These are phyloP conservation scores for Hemicrepidius hirtus DNA, from an alignment of 2,888 invertebrate species.

Conservation along the genomic window DNA sequence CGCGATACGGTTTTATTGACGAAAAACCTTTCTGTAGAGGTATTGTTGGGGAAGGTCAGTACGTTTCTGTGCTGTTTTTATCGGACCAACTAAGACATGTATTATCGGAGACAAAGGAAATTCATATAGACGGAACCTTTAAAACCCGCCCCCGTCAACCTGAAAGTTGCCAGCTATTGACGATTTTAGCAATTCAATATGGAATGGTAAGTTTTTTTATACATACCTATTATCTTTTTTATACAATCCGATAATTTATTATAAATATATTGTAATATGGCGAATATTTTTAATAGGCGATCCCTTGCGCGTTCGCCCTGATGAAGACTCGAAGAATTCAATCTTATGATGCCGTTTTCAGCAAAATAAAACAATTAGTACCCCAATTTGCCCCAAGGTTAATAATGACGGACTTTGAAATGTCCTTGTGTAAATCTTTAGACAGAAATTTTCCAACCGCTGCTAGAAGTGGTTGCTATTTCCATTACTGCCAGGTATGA, in stretches of 20 bases:
- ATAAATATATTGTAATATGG: not conserved
- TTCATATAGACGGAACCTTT: not conserved
- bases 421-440: not conserved
- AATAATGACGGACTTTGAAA: constrained; percentile 19
- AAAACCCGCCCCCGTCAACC: not conserved
- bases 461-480: constrained; percentile 1
- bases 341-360: constrained; percentile 4
- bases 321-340: not conserved
- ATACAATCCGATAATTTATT: not conserved
- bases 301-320: constrained; percentile 9
- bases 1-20: not conserved
- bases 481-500: constrained; percentile 16
- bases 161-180: not conserved
- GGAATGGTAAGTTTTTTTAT: not conserved
- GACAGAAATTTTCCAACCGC: constrained; percentile 1
- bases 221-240: not conserved
- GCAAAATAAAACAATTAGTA: constrained; percentile 6
- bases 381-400: not conserved
- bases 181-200: not conserved
- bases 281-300: not conserved
- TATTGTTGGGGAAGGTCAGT: not conserved
- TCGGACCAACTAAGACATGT: not conserved
- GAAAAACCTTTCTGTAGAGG: not conserved
- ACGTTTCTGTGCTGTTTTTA: not conserved
- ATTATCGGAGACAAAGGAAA: not conserved